phyloP scores from a whole-genome alignment of 2,888 invertebrate genomes.

The Noctua fimbriata region DNA sequence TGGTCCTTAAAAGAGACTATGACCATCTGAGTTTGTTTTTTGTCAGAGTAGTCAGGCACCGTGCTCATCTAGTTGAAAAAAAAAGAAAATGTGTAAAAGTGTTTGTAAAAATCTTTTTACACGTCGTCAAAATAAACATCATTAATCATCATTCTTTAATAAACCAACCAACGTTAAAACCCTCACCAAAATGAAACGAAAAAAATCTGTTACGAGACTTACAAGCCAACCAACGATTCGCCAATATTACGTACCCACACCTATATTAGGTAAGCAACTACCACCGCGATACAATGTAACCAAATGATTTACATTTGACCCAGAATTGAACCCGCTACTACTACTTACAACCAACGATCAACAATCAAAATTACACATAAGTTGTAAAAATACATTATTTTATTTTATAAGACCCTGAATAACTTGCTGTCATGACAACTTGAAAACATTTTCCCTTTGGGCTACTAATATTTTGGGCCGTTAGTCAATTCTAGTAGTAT shows the following conservation, averaged over 20 bases:
- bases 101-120: too few species aligned
- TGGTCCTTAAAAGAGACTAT: too few species aligned
- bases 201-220: neutral
- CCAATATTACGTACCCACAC: conserved; percentile 16
- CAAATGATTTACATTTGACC: conserved; percentile 51
- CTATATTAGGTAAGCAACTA: conserved; percentile 10
- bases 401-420: neutral
- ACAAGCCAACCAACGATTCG: neutral
- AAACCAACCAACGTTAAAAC: neutral
- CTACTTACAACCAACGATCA: neutral
- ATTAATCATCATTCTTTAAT: neutral
- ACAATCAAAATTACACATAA: conserved; percentile 8
- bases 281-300: conserved; percentile 13
- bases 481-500: neutral
- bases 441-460: neutral
- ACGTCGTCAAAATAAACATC: too few species aligned
- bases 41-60: too few species aligned
- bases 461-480: neutral
- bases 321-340: conserved; percentile 34
- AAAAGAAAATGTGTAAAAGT: too few species aligned
- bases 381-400: conserved; percentile 1
- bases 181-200: neutral
- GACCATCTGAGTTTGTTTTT: too few species aligned
- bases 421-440: neutral
- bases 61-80: too few species aligned